Conservation (phyloP, 2,113 vertebrate species). For the Dasyprocta punctata region DNA sequence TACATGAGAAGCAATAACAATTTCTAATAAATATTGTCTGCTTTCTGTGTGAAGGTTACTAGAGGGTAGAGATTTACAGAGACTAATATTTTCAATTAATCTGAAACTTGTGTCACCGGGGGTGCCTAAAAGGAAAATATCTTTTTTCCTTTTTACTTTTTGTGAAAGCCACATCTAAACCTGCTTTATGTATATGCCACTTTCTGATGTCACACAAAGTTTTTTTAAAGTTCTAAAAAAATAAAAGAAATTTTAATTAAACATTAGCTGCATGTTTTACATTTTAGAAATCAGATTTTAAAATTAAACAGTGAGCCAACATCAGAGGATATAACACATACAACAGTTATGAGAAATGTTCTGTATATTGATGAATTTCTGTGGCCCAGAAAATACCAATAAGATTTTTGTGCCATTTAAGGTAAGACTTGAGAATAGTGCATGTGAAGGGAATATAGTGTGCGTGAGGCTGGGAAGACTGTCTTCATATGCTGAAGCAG, state of each 20-base stretch:
- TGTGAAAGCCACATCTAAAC: background rate
- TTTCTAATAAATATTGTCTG: background rate
- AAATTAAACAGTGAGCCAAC: background rate
- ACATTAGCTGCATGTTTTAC: background rate
- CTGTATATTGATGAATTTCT: background rate
- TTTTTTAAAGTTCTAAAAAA: background rate
- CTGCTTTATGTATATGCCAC: background rate
- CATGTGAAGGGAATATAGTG: background rate
- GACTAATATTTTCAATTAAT: background rate
- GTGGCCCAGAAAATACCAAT: background rate
- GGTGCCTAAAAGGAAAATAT: background rate
- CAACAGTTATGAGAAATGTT: background rate
- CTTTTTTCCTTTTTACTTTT: background rate
- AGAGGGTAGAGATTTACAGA: background rate
- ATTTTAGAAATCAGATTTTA: constrained; percentile 10
- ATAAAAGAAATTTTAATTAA: background rate
- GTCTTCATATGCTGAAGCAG: background rate
- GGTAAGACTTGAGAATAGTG: background rate
- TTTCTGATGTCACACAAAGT: background rate
- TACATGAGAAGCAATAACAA: background rate
- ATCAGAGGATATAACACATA: background rate
- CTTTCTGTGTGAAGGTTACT: background rate
- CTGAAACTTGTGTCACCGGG: background rate
- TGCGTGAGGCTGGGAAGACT: background rate
- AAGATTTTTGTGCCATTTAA: background rate